phyloP scores from a whole-genome alignment of 2,797 vertebrate species.

The Manis crassicaudata region DNA sequence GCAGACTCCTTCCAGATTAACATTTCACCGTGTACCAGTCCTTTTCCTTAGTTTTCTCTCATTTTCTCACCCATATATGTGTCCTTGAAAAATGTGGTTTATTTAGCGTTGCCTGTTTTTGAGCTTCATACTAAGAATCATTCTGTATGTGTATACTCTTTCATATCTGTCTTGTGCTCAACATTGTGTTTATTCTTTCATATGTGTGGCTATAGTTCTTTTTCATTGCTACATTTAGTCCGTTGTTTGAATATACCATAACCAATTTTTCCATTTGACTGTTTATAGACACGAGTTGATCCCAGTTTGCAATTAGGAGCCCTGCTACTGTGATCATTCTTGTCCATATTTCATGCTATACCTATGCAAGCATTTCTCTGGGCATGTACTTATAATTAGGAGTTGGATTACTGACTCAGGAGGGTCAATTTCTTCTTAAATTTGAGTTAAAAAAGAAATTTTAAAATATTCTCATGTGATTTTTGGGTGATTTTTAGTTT shows the following conservation, averaged over 20 bases:
- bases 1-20: background rate
- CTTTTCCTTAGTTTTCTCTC: background rate
- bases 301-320: background rate
- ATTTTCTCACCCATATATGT: background rate
- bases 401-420: background rate
- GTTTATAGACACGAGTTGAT: background rate
- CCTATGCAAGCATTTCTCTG: background rate
- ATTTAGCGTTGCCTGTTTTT: background rate
- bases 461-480: background rate
- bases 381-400: background rate
- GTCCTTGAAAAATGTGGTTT: background rate
- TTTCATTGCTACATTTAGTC: constrained; percentile 5
- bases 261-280: background rate
- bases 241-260: background rate
- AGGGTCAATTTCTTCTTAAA: background rate
- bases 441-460: background rate
- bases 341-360: background rate
- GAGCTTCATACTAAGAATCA: background rate
- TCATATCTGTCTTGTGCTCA: background rate
- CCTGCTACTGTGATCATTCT: background rate
- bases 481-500: background rate
- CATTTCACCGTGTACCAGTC: background rate
- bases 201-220: background rate
- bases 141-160: background rate
- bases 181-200: background rate